These are phyloP conservation scores for Bos taurus DNA, from an alignment of 2,113 vertebrate species.

Conservation along the genomic window DNA sequence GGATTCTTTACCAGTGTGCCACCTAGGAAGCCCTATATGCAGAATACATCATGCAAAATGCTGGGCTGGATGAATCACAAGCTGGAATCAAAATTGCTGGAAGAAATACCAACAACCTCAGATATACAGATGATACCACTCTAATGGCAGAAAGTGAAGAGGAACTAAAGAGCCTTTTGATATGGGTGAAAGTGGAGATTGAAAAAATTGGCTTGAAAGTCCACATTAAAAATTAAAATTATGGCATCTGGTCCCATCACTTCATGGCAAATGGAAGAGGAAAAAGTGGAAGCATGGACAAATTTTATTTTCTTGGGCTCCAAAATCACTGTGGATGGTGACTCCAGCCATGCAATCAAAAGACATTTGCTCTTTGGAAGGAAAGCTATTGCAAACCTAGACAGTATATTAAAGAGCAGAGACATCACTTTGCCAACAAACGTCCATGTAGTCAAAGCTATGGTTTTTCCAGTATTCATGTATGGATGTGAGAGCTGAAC, in stretches of 20 bases:
- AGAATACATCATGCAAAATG: neutral
- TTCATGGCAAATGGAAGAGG: neutral
- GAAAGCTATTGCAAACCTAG: neutral
- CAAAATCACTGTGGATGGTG: neutral
- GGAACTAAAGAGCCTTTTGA: neutral
- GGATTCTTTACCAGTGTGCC: neutral
- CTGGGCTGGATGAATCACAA: neutral
- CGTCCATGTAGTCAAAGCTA: neutral
- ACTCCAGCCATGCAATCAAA: neutral
- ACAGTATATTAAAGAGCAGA: neutral
- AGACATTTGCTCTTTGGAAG: neutral
- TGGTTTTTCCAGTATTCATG: neutral
- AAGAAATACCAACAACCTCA: neutral
- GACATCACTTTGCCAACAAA: neutral
- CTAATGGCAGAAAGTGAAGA: neutral
- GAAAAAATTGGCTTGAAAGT: neutral
- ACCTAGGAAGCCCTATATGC: neutral
- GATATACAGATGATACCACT: neutral
- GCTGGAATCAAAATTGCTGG: neutral
- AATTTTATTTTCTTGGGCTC: neutral
- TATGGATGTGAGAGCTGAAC: neutral
- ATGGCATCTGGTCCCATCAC: neutral
- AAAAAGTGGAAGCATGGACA: neutral
- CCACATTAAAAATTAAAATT: neutral
- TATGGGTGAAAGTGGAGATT: neutral